Evolutionary conservation across 2,113 vertebrate species (phyloP).

Genomic region (Varanus salvator): DNA sequence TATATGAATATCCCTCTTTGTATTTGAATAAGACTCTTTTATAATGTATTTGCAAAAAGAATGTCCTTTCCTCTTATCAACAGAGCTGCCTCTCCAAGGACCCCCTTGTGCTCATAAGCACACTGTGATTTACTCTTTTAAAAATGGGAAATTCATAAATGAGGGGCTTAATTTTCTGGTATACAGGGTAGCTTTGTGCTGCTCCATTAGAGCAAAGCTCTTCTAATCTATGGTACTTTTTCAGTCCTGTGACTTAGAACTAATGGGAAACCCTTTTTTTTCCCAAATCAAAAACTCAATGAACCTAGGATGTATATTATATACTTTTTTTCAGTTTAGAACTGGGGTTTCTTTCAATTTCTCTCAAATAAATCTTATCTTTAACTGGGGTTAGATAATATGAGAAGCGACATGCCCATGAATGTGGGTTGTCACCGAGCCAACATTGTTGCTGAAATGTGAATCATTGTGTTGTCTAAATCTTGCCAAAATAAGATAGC

Average conservation of each 20-base stretch:
- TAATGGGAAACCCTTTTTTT: conserved; percentile 7
- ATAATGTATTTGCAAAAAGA: neutral
- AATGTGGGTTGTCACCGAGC: no score
- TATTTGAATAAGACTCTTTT: neutral
- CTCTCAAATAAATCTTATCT: neutral
- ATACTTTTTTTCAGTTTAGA: neutral
- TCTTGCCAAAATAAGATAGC: no score
- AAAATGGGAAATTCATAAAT: conserved; percentile 8
- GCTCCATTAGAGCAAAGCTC: neutral
- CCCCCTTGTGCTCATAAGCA: neutral
- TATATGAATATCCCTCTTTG: neutral
- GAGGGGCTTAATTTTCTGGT: neutral
- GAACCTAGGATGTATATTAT: neutral
- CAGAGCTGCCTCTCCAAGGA: neutral
- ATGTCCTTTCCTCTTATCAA: neutral
- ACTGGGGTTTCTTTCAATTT: neutral
- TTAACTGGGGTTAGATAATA: no score
- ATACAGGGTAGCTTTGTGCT: conserved; percentile 2
- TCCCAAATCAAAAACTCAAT: conserved; percentile 8
- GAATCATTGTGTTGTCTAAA: no score
- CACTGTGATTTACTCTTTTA: neutral
- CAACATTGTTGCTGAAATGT: no score
- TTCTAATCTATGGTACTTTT: neutral
- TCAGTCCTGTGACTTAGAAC: neutral
- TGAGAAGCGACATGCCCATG: no score